A percentile compares a stretch with the other conserved stretches of the same genome.
Evolutionary conservation across 2,797 vertebrate genomes (phyloP).

Genomic region (Sciurus carolinensis): DNA sequence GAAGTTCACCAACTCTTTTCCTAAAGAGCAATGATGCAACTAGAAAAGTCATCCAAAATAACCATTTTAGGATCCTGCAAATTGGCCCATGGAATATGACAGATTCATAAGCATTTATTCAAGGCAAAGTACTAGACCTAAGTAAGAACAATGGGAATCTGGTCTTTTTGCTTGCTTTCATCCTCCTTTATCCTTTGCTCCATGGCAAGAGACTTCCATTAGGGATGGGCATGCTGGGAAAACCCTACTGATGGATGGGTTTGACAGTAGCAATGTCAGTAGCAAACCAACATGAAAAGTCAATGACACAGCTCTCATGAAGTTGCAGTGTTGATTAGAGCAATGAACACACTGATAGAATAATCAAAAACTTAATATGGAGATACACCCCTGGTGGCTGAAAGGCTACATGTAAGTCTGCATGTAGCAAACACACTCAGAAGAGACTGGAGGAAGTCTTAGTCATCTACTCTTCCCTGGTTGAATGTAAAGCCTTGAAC

Average conservation of each 20-base stretch:
- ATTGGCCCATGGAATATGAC: background rate
- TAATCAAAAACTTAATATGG: background rate
- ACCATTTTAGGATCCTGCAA: background rate
- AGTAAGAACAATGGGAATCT: background rate
- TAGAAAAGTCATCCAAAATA: background rate
- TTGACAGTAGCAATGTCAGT: background rate
- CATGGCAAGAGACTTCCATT: background rate
- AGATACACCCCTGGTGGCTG: background rate
- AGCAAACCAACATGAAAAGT: background rate
- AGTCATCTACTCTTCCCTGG: background rate
- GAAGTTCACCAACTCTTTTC: background rate
- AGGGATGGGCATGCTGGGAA: background rate
- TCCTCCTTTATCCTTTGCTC: background rate
- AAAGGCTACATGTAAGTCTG: background rate
- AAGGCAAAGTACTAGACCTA: background rate
- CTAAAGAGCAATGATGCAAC: background rate
- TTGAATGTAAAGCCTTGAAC: background rate
- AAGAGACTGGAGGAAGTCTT: background rate
- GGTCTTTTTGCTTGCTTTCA: background rate
- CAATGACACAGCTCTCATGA: background rate
- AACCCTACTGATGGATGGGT: background rate
- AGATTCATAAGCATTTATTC: constrained; percentile 6
- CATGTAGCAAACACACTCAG: background rate
- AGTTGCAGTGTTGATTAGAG: background rate
- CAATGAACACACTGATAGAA: background rate